Base-by-base conservation (phyloP, 2,113 vertebrate species). In the Zosterops borbonicus region DNA sequence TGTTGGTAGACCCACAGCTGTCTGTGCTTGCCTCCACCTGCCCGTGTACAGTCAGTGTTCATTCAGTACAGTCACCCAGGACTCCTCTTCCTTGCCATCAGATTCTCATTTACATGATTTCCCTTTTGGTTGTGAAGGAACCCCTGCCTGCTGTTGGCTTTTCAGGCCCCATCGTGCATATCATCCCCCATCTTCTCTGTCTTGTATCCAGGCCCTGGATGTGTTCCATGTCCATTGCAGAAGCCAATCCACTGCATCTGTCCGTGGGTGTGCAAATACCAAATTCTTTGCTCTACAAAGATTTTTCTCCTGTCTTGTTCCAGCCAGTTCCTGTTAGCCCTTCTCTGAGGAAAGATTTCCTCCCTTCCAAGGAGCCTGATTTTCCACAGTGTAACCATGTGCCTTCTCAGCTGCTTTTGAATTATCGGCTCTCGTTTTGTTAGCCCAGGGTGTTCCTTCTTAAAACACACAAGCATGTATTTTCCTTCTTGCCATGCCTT, bases 11-110 rank as follows among this genome's bases (percentile, higher is more conserved):
- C 5, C 11, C 19, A 3, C 7, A 29, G 10, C 4, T 14, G 31
- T 17, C 9, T 0, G 0, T 31, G 6, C 33, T 58, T 53, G 20
- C 14, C 11, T 21, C 35, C 35, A 6, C n/a, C 47, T 76, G 67
- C 47, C 41, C 27, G 9, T 2, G 8, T 9, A 5, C 35, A 67
- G 1, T 37, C 15, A 5, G 17, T 42, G 63, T 12, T 10, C 9
- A 21, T 27, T 47, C 71, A 47, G 12, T 7, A 5, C 33, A 77
- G 62, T 5, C 15, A 9, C 39, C 7, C 9, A 68, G 67, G 14
- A 2, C 64, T 60, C 14, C 17, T 63, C 17, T 18, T 83, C 29
- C 42, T 73, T 47, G 24, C 23, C 18, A 17, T 35, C 37, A 64
- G 5, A 27, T 50, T 64, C 24, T 80, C 9, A 35, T 64, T 56